phyloP scores from a whole-genome alignment of 1,140 invertebrate genomes.

The Drosophila burlai region DNA sequence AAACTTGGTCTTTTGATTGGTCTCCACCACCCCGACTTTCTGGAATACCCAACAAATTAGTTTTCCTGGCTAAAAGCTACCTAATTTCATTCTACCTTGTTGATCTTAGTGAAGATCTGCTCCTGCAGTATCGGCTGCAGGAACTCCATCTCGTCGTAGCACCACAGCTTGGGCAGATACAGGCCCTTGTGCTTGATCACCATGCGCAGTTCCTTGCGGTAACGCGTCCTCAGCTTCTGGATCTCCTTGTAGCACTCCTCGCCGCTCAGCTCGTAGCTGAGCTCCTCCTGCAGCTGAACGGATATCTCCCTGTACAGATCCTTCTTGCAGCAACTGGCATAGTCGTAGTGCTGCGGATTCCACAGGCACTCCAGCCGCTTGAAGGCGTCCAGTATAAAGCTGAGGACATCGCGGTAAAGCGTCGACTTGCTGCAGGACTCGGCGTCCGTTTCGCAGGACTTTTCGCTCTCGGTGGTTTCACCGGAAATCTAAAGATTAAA shows the following conservation, averaged over 20 bases:
- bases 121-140: slow-evolving; percentile 71
- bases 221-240: slow-evolving; percentile 73
- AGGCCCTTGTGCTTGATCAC: slow-evolving; percentile 78
- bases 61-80: not conserved
- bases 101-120: slow-evolving; percentile 72
- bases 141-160: slow-evolving; percentile 79
- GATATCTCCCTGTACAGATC: slow-evolving; percentile 69
- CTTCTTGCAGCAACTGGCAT: slow-evolving; percentile 64
- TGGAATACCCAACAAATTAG: slow-evolving; percentile 10
- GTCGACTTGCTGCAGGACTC: slow-evolving; percentile 65
- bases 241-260: slow-evolving; percentile 75
- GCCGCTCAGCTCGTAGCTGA: slow-evolving; percentile 66
- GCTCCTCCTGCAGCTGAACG: slow-evolving; percentile 61
- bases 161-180: slow-evolving; percentile 79
- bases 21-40: slow-evolving; percentile 74
- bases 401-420: slow-evolving; percentile 68
- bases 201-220: slow-evolving; percentile 76
- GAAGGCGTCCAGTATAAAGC: slow-evolving; percentile 67
- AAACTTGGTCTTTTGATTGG: slow-evolving; percentile 66
- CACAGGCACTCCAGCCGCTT: slow-evolving; percentile 69
- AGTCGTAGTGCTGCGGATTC: slow-evolving; percentile 75
- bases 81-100: slow-evolving; percentile 45
- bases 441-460: slow-evolving; percentile 68
- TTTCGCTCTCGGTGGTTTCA: slow-evolving; percentile 68
- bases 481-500: slow-evolving; percentile 30